phyloP scores from a whole-genome alignment of 2,888 invertebrate genomes.

The Melitaea athalia region DNA sequence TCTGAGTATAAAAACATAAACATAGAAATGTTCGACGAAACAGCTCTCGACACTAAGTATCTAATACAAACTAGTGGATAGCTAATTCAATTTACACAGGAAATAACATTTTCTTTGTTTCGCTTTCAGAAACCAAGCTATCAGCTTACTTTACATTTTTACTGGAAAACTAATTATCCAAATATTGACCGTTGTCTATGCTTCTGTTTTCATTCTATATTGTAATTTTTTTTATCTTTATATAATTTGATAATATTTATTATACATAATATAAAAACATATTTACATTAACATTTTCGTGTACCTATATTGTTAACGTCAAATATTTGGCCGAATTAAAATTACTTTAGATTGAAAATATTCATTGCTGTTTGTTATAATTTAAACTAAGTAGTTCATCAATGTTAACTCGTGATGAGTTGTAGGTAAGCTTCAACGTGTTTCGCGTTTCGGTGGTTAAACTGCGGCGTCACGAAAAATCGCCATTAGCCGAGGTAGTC shows the following conservation, averaged over 20 bases:
- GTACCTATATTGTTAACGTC: no score
- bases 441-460: constrained; percentile 19
- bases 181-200: constrained; percentile 16
- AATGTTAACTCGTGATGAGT: constrained; percentile 9
- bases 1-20: background rate
- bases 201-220: background rate
- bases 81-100: constrained; percentile 8
- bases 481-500: constrained; percentile 22
- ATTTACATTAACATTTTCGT: background rate
- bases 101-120: constrained; percentile 10
- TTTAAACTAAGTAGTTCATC: background rate
- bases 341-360: background rate
- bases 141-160: constrained; percentile 7
- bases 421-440: constrained; percentile 22
- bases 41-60: background rate
- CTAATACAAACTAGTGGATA: background rate
- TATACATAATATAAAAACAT: background rate
- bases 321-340: no score
- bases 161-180: constrained; percentile 18
- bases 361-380: background rate
- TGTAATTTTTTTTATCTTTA: no score
- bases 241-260: no score
- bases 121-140: background rate
- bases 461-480: constrained; percentile 31
- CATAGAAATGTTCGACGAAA: background rate